Evolutionary conservation across 2,888 invertebrate species (phyloP).

Genomic region (Lamproptera curius): DNA sequence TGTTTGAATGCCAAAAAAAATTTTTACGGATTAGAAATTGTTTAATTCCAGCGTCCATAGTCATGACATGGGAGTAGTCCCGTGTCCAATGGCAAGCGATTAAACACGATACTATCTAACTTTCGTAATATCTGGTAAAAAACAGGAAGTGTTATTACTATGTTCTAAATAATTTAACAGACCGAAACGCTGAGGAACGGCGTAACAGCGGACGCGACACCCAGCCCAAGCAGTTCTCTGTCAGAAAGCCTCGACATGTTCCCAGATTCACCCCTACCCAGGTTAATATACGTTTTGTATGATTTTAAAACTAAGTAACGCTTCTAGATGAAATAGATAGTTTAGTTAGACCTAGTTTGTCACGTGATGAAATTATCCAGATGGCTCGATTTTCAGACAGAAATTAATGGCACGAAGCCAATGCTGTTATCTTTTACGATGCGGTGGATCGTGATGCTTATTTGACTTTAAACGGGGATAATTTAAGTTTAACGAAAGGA

Average conservation of each 20-base stretch:
- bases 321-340: slow-evolving; percentile 22
- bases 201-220: slow-evolving; percentile 85
- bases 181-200: slow-evolving; percentile 78
- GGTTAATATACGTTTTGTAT: slow-evolving; percentile 55
- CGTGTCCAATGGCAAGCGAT: no score
- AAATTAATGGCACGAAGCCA: slow-evolving; percentile 54
- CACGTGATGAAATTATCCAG: slow-evolving; percentile 28
- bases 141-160: no score
- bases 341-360: slow-evolving; percentile 13
- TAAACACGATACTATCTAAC: no score
- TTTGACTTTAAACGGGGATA: slow-evolving; percentile 64
- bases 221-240: slow-evolving; percentile 93
- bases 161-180: slow-evolving; percentile 41
- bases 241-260: slow-evolving; percentile 94
- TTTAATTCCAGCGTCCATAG: no score
- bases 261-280: slow-evolving; percentile 92
- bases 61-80: no score
- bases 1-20: no score
- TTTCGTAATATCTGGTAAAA: no score
- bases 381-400: slow-evolving; percentile 44
- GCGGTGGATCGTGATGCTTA: slow-evolving; percentile 54
- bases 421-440: slow-evolving; percentile 53
- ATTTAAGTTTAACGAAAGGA: slow-evolving; percentile 54
- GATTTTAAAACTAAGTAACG: not conserved
- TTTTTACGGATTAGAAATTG: no score